Conservation (phyloP, 2,797 vertebrate species). For the Acipenser oxyrinchus region DNA sequence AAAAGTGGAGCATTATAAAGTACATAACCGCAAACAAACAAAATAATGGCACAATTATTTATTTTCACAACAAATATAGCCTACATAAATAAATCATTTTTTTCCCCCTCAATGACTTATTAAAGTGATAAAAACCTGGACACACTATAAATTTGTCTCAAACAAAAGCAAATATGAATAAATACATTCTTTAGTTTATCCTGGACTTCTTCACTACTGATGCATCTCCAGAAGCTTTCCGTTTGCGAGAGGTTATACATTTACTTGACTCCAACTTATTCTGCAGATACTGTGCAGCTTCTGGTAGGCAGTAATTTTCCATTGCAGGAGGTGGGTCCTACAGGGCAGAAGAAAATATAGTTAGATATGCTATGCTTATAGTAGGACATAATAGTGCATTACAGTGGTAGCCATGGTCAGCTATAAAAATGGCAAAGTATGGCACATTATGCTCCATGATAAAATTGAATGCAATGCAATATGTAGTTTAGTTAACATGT, state of each 20-base stretch:
- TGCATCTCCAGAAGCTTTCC: slow-evolving; percentile 67
- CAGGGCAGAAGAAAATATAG: slow-evolving; percentile 8
- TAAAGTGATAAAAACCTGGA: too few species aligned
- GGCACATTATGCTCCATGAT: not conserved
- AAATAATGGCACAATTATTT: too few species aligned
- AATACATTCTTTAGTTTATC: slow-evolving; percentile 45
- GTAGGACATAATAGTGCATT: not conserved
- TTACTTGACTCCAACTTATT: slow-evolving; percentile 37
- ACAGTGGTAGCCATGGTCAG: not conserved
- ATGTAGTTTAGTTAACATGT: too few species aligned
- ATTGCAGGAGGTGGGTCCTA: slow-evolving; percentile 76
- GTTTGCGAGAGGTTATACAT: slow-evolving; percentile 67
- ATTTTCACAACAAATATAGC: too few species aligned
- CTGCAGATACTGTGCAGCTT: slow-evolving; percentile 38
- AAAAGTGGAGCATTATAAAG: too few species aligned
- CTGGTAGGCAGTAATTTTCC: slow-evolving; percentile 67
- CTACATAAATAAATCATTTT: too few species aligned
- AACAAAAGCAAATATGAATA: too few species aligned
- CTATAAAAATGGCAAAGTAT: not conserved
- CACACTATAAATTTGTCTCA: too few species aligned
- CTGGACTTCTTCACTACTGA: slow-evolving; percentile 66
- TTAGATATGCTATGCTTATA: not conserved
- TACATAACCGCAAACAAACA: too few species aligned
- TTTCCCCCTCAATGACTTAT: too few species aligned
- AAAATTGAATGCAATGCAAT: too few species aligned